These are phyloP conservation scores for Channa maculata DNA, from an alignment of 2,113 vertebrate genomes.

Conservation along the genomic window DNA sequence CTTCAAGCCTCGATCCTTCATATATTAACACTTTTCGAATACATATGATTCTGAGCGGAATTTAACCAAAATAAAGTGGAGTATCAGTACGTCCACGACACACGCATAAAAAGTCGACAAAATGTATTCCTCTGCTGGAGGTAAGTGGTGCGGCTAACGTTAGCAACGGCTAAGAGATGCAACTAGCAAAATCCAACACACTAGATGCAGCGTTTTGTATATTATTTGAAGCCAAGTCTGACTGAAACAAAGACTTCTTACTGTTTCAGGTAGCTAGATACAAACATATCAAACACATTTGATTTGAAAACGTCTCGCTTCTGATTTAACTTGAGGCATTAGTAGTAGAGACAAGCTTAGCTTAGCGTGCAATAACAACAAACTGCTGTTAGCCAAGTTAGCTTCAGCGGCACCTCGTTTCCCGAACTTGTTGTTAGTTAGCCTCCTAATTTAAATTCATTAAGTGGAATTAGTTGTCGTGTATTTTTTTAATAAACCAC, in stretches of 20 bases:
- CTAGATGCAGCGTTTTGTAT: not conserved
- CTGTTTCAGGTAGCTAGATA: not conserved
- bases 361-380: slow-evolving; percentile 68
- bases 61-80: slow-evolving; percentile 66
- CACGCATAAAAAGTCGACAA: slow-evolving; percentile 78
- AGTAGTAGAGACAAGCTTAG: slow-evolving; percentile 60
- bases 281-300: not conserved
- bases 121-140: slow-evolving; percentile 85
- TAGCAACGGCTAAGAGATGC: slow-evolving; percentile 66
- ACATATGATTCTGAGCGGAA: slow-evolving; percentile 77
- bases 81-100: slow-evolving; percentile 69
- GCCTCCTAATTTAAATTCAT: not conserved
- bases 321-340: slow-evolving; percentile 38
- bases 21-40: slow-evolving; percentile 28
- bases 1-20: slow-evolving; percentile 36
- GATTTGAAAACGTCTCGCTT: slow-evolving; percentile 12
- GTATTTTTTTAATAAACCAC: not conserved
- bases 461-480: not conserved
- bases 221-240: not conserved
- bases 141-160: slow-evolving; percentile 74
- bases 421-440: slow-evolving; percentile 43
- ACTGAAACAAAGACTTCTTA: not conserved
- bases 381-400: slow-evolving; percentile 67
- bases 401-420: slow-evolving; percentile 55
- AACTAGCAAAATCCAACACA: slow-evolving; percentile 31